Evolutionary conservation across 2,797 vertebrate genomes (phyloP).

Genomic region (Acropternis orthonyx): DNA sequence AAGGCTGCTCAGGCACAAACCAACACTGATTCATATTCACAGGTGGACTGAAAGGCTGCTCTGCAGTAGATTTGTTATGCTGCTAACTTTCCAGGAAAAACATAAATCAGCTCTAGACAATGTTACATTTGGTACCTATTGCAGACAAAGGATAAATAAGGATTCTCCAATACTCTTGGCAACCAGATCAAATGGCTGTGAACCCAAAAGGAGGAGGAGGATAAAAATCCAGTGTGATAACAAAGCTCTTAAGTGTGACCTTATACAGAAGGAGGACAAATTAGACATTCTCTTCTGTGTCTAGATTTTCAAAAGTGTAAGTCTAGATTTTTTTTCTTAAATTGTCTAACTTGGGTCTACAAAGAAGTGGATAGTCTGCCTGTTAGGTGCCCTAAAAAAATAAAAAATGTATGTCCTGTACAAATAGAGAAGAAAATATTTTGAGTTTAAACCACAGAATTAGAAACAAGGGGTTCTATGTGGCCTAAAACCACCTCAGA

Average conservation of each 20-base stretch:
- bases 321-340: not conserved
- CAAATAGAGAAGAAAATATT: not conserved
- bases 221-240: not conserved
- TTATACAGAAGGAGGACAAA: not conserved
- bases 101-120: not conserved
- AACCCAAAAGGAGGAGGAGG: not conserved
- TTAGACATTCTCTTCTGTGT: not conserved
- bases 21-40: not conserved
- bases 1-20: not conserved
- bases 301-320: not conserved
- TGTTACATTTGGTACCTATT: not conserved
- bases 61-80: not conserved
- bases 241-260: not conserved
- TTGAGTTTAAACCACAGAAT: not conserved
- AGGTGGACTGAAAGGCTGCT: not conserved
- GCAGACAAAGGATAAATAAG: not conserved
- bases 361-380: not conserved
- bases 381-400: not conserved
- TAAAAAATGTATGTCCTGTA: fast-evolving
- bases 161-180: not conserved
- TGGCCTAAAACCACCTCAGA: not conserved
- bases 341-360: not conserved
- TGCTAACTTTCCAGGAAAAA: conserved; percentile 2
- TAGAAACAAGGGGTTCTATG: not conserved
- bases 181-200: not conserved